These are phyloP conservation scores for Orthosia cruda DNA, from an alignment of 2,888 invertebrate species.

Conservation along the genomic window DNA sequence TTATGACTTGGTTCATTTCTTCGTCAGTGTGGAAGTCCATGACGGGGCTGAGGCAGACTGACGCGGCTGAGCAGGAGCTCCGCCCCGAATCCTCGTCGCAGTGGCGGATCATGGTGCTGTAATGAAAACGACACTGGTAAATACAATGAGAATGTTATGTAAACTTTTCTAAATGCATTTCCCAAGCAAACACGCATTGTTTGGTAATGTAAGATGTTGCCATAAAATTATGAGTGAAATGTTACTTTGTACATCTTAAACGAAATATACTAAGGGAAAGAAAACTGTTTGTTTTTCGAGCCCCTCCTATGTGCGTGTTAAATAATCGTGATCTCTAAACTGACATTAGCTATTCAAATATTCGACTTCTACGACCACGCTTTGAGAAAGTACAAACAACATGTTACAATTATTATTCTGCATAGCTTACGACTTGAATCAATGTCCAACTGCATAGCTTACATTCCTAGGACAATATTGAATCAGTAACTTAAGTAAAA, in stretches of 20 bases:
- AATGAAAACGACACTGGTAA: conserved; percentile 63
- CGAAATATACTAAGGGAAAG: neutral
- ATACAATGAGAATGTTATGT: conserved; percentile 37
- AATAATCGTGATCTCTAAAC: conserved; percentile 67
- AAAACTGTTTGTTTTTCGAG: neutral
- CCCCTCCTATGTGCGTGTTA: conserved; percentile 26
- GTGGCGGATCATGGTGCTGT: conserved; percentile 83
- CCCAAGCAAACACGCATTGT: conserved; percentile 27
- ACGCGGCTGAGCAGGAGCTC: conserved; percentile 89
- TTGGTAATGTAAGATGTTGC: conserved; percentile 4
- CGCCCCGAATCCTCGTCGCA: conserved; percentile 90
- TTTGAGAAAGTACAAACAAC: conserved; percentile 43
- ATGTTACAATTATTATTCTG: conserved; percentile 2
- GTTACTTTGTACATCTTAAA: neutral
- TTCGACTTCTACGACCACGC: conserved; percentile 35
- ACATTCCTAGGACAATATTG: neutral
- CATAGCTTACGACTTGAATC: too few relatives aligned
- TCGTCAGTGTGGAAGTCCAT: conserved; percentile 78
- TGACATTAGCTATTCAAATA: conserved; percentile 71
- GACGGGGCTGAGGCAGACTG: conserved; percentile 83
- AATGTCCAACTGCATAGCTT: neutral
- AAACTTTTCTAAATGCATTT: conserved; percentile 21
- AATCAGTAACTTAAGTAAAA: conserved; percentile 3
- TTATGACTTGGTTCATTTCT: conserved; percentile 68
- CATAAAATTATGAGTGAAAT: neutral